These are phyloP conservation scores for Theonella swinhoei DNA, from an alignment of 37 sponge, comb jelly and placozoan species.

Conservation along the genomic window DNA sequence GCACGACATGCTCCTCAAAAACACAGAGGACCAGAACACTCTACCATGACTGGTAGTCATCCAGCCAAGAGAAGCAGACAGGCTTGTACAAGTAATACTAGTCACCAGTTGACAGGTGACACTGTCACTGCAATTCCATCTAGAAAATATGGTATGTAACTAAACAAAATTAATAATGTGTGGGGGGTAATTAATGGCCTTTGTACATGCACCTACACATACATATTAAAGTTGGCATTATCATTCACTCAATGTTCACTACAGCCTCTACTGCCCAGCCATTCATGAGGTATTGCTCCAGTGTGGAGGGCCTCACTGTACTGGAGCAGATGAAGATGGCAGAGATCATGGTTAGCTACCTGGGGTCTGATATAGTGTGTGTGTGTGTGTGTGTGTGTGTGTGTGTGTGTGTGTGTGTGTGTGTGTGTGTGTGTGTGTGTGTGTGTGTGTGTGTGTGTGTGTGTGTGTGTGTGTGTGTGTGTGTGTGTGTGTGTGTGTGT, in stretches of 20 bases:
- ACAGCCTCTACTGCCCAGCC: too few relatives aligned
- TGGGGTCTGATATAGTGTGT: too few relatives aligned
- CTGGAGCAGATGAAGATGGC: slow-evolving; percentile 35
- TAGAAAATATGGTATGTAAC: too few relatives aligned
- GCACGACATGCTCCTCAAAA: not conserved
- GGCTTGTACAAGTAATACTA: not conserved
- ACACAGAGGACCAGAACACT: not conserved
- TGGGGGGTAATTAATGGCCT: not conserved
- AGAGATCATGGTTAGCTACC: slow-evolving; percentile 37
- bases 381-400: too few relatives aligned
- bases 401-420: too few relatives aligned
- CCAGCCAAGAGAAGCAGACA: not conserved
- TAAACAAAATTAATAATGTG: not conserved
- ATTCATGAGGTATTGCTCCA: slow-evolving; percentile 25
- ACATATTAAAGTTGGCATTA: not conserved
- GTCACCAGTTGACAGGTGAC: not conserved
- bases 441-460: too few relatives aligned
- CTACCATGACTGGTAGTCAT: not conserved
- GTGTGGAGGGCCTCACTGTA: slow-evolving; percentile 28
- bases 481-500: too few relatives aligned
- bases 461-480: too few relatives aligned
- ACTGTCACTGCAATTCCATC: too few relatives aligned
- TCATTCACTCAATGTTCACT: not conserved
- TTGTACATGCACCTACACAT: not conserved
- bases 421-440: too few relatives aligned